These are phyloP conservation scores for Vanessa cardui DNA, from an alignment of 2,888 invertebrate genomes.

Conservation along the genomic window DNA sequence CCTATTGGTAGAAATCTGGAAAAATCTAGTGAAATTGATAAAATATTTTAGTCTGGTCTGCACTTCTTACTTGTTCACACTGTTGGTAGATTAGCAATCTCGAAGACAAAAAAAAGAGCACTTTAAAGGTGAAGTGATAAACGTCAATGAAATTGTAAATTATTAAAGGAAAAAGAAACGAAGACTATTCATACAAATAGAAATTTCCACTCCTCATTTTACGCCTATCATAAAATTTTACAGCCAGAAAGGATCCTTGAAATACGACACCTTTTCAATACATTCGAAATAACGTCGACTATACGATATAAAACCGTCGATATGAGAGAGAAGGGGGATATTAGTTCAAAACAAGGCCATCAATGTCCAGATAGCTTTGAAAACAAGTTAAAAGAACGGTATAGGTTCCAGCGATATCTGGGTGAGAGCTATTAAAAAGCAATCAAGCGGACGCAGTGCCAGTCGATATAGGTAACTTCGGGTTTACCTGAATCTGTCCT, in stretches of 20 bases:
- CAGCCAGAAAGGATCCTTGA: slow-evolving; percentile 15
- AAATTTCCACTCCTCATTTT: slow-evolving; percentile 12
- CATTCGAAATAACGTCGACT: slow-evolving; percentile 12
- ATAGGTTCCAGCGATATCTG: slow-evolving; percentile 28
- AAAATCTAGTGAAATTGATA: too few species aligned
- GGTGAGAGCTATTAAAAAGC: slow-evolving; percentile 53
- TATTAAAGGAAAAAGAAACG: background rate
- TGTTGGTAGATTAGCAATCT: too few species aligned
- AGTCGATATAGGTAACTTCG: slow-evolving; percentile 23
- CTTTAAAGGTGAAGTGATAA: too few species aligned
- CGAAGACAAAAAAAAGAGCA: too few species aligned
- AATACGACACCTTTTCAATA: slow-evolving; percentile 12
- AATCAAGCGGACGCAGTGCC: slow-evolving; percentile 45
- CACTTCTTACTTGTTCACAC: too few species aligned
- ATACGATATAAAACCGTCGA: background rate
- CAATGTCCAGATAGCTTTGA: slow-evolving; percentile 11
- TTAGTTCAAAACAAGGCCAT: slow-evolving; percentile 9
- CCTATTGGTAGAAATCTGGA: too few species aligned
- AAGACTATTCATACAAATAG: background rate
- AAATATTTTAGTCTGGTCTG: too few species aligned
- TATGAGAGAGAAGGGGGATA: slow-evolving; percentile 8
- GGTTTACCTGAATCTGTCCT: slow-evolving; percentile 4
- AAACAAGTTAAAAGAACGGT: slow-evolving; percentile 19
- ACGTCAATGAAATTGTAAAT: background rate
- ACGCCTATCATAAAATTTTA: slow-evolving; percentile 14